Percentiles rank a stretch among this genome's conserved stretches.
These are phyloP conservation scores for Oceanites oceanicus DNA, from an alignment of 2,113 vertebrate species.

Conservation along the genomic window DNA sequence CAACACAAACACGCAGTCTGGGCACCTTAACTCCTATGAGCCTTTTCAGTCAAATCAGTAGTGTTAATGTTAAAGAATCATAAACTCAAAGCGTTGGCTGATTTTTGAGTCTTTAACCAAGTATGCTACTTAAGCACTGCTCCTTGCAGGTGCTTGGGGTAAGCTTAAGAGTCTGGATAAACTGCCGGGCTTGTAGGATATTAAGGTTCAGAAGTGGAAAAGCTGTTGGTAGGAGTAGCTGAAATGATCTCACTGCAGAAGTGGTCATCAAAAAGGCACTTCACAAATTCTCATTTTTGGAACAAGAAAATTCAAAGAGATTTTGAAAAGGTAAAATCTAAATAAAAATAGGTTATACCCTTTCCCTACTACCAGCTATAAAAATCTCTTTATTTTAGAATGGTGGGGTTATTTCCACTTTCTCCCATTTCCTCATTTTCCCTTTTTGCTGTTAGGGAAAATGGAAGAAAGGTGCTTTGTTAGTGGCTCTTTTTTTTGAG, in stretches of 20 bases:
- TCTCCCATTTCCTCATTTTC: not conserved
- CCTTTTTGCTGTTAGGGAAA: not conserved
- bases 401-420: not conserved
- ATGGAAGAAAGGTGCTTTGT: not conserved
- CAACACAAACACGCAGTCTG: accelerated
- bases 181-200: not conserved
- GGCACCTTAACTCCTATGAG: not conserved
- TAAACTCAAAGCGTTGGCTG: not conserved
- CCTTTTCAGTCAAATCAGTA: not conserved
- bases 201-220: not conserved
- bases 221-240: not conserved
- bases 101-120: not conserved
- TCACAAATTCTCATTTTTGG: not conserved
- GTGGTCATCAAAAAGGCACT: not conserved
- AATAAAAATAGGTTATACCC: not conserved
- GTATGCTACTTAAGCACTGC: not conserved
- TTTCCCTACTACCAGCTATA: not conserved
- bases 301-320: not conserved
- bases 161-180: not conserved
- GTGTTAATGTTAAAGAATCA: not conserved
- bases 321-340: not conserved
- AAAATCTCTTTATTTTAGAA: not conserved
- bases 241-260: not conserved
- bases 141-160: not conserved
- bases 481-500: not conserved